A percentile compares a stretch with the other conserved stretches of the same genome.
Conservation (phyloP, 2,797 vertebrate genomes). For the Anas bernieri region DNA sequence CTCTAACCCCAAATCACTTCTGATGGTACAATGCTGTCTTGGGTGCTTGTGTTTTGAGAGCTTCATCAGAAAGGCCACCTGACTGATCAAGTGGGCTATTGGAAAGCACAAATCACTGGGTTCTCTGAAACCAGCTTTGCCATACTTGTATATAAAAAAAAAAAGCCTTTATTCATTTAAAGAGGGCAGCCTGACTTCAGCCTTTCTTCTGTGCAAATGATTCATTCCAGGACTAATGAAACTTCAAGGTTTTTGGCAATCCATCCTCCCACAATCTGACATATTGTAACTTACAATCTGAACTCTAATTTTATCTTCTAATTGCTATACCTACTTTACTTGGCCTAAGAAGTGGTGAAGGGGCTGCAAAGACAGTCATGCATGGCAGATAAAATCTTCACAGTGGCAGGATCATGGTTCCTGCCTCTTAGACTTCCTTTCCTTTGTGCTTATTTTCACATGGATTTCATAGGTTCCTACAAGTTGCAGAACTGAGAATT, state of each 20-base stretch:
- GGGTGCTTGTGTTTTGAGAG: neutral
- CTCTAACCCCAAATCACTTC: neutral
- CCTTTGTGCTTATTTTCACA: neutral
- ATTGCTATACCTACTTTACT: slow-evolving; percentile 3
- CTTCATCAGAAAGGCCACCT: neutral
- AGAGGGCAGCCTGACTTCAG: slow-evolving; percentile 42
- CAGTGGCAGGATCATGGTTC: neutral
- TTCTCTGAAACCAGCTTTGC: neutral
- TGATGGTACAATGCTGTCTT: neutral
- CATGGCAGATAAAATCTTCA: neutral
- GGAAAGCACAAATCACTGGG: neutral
- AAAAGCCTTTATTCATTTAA: neutral
- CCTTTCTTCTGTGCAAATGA: slow-evolving; percentile 14
- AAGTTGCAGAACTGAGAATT: neutral
- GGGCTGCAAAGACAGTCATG: neutral
- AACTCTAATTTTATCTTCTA: slow-evolving; percentile 33
- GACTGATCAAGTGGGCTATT: neutral
- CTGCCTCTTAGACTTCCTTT: neutral
- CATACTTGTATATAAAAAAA: neutral
- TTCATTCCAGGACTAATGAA: slow-evolving; percentile 47
- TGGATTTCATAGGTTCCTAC: neutral
- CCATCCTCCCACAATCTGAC: slow-evolving; percentile 4
- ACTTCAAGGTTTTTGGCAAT: slow-evolving; percentile 14
- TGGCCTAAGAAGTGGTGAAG: neutral
- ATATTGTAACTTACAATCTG: neutral